Conservation (phyloP, 23 tunicate genomes). For the Botrylloides violaceus region DNA sequence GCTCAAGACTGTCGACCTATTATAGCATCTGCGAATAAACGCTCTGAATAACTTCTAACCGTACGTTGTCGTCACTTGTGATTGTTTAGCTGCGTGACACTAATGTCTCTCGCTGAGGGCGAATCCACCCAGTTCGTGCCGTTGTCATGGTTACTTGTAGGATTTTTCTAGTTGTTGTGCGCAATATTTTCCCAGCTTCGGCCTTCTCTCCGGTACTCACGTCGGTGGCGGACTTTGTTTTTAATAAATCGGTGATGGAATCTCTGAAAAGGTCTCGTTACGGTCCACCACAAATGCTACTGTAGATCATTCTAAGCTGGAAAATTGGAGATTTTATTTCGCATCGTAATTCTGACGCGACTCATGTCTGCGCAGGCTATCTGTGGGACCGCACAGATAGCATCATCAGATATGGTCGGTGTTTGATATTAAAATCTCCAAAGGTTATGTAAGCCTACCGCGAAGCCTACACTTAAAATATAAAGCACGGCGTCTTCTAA, state of each 20-base stretch:
- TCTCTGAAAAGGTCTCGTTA: not conserved
- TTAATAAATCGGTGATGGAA: not conserved
- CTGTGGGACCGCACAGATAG: no score
- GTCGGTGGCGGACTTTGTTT: not conserved
- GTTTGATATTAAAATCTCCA: no score
- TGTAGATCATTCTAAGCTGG: not conserved
- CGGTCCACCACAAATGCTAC: not conserved
- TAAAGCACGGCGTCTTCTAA: no score
- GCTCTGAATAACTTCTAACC: not conserved
- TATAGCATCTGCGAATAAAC: not conserved
- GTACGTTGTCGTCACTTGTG: slow-evolving; percentile 8
- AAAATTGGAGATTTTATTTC: no score
- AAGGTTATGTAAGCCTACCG: no score
- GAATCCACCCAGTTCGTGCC: slow-evolving; percentile 21
- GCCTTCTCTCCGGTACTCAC: not conserved
- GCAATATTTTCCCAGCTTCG: not conserved
- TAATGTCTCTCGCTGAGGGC: slow-evolving; percentile 7
- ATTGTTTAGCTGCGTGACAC: slow-evolving; percentile 23
- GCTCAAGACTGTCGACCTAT: not conserved
- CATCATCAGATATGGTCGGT: no score
- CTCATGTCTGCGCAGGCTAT: no score
- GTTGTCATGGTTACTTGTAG: slow-evolving; percentile 15
- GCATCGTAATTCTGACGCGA: no score
- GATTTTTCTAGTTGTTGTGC: not conserved
- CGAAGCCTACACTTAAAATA: no score